Evolutionary conservation across 2,797 vertebrate species (phyloP).

Genomic region (Crypturellus tataupa): DNA sequence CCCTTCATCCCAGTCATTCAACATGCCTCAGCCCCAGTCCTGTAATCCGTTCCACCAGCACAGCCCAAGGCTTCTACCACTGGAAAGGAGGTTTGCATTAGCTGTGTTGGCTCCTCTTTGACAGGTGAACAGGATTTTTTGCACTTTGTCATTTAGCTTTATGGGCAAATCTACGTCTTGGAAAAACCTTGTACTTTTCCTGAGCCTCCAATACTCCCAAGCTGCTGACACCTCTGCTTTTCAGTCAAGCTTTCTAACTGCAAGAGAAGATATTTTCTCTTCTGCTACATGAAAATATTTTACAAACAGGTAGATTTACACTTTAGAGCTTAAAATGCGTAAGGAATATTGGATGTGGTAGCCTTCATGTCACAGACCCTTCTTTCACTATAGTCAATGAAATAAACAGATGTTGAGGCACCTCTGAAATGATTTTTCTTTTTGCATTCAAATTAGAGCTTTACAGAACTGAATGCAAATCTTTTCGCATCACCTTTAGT

Average conservation of each 20-base stretch:
- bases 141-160: neutral
- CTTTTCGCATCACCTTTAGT: too few species aligned
- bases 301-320: too few species aligned
- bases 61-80: neutral
- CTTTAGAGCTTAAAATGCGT: too few species aligned
- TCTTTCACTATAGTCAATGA: too few species aligned
- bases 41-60: neutral
- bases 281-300: neutral
- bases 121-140: neutral
- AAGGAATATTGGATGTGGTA: too few species aligned
- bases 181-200: too few species aligned
- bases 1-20: neutral
- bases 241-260: neutral
- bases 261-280: neutral
- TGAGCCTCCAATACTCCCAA: too few species aligned
- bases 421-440: too few species aligned
- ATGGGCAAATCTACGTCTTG: too few species aligned
- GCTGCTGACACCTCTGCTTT: neutral
- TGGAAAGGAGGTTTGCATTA: neutral
- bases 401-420: too few species aligned
- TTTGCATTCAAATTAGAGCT: neutral
- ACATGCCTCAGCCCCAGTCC: neutral
- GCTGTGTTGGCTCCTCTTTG: neutral
- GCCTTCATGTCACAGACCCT: too few species aligned
- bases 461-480: neutral